These are phyloP conservation scores for Thecophora atra DNA, from an alignment of 2,888 invertebrate species.

Conservation along the genomic window DNA sequence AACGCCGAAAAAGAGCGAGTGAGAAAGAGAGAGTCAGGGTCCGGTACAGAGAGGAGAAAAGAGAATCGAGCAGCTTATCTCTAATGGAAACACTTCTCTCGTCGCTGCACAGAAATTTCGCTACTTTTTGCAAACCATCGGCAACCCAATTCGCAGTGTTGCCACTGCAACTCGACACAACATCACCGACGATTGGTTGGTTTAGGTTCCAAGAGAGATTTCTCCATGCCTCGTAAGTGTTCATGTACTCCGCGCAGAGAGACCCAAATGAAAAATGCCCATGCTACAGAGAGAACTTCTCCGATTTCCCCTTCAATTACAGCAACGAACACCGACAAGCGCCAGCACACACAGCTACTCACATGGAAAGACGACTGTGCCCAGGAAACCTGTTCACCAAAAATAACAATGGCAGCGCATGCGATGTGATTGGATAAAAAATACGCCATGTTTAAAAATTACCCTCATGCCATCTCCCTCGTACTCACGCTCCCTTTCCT, in stretches of 20 bases:
- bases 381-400: constrained; percentile 27
- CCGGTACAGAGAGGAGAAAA: constrained; percentile 35
- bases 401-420: constrained; percentile 57
- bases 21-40: constrained; percentile 18
- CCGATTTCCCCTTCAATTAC: background rate
- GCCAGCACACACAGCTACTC: background rate
- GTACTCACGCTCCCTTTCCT: constrained; percentile 42
- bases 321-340: background rate
- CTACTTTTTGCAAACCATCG: constrained; percentile 19
- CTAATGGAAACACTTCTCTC: constrained; percentile 31
- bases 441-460: constrained; percentile 66
- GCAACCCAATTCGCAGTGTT: constrained; percentile 46
- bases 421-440: constrained; percentile 64
- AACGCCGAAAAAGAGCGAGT: background rate
- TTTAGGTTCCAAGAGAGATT: background rate
- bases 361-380: background rate
- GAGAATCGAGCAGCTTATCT: constrained; percentile 1
- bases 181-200: constrained; percentile 46
- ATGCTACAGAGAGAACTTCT: constrained; percentile 29
- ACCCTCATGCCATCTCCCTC: constrained; percentile 52
- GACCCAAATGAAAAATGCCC: background rate
- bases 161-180: constrained; percentile 31
- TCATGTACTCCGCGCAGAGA: constrained; percentile 31
- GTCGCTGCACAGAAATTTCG: constrained; percentile 31
- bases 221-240: background rate